Evolutionary conservation across 2,888 invertebrate genomes (phyloP).

Genomic region (Drosophila diplacantha): DNA sequence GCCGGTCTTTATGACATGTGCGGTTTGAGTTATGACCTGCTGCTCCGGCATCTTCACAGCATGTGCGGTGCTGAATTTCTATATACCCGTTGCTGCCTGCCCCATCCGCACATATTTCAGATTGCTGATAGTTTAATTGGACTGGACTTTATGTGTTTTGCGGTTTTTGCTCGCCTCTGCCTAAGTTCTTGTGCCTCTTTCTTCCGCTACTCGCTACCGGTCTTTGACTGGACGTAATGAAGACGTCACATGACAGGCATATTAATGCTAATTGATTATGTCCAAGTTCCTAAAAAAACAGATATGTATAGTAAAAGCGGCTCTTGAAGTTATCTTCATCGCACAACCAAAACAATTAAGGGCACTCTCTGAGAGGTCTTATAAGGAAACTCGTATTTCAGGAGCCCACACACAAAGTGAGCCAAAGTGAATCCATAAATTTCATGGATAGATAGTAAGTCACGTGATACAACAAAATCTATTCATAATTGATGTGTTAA

Average conservation of each 20-base stretch:
- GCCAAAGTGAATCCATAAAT: constrained; percentile 12
- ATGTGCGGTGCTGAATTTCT: constrained; percentile 31
- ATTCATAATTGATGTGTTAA: constrained; percentile 9
- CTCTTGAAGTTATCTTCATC: constrained; percentile 32
- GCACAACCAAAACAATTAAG: constrained; percentile 6
- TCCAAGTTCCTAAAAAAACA: constrained; percentile 14
- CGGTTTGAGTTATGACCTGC: constrained; percentile 33
- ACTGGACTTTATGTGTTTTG: constrained; percentile 48
- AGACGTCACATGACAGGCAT: constrained; percentile 54
- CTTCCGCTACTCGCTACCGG: constrained; percentile 49
- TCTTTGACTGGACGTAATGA: constrained; percentile 57
- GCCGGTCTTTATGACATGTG: constrained; percentile 62
- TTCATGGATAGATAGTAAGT: constrained; percentile 5
- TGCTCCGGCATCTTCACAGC: constrained; percentile 17
- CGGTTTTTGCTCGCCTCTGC: constrained; percentile 25
- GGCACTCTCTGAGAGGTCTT: constrained; percentile 1
- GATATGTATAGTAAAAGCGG: constrained; percentile 4
- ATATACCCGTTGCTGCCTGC: constrained; percentile 27
- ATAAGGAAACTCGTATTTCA: not conserved
- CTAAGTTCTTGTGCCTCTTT: constrained; percentile 23
- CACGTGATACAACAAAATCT: constrained; percentile 19
- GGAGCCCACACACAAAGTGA: constrained; percentile 14
- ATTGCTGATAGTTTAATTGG: constrained; percentile 69
- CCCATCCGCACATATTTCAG: constrained; percentile 48
- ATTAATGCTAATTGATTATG: constrained; percentile 55